Conservation (phyloP, 2,888 invertebrate species). For the Lepas anatifera region DNA sequence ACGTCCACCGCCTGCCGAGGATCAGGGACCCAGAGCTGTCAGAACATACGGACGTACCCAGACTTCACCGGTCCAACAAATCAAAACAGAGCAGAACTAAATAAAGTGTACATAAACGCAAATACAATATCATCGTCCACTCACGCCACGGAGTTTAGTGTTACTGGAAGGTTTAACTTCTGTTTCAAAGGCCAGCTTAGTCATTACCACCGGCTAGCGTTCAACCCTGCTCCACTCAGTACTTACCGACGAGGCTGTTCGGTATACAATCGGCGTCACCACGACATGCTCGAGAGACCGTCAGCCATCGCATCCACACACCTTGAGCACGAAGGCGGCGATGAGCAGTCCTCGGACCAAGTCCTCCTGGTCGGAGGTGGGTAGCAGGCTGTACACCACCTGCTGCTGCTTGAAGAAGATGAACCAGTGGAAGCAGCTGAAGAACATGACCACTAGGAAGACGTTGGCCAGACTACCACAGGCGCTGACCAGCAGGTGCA, state of each 20-base stretch:
- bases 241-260: too few species aligned
- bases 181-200: too few species aligned
- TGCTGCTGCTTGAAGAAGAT: conserved; percentile 52
- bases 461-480: conserved; percentile 51
- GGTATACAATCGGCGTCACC: too few species aligned
- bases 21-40: too few species aligned
- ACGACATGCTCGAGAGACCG: too few species aligned
- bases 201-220: too few species aligned
- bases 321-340: conserved; percentile 49
- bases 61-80: conserved; percentile 1
- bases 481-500: conserved; percentile 49
- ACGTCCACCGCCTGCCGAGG: conserved; percentile 43
- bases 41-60: conserved; percentile 19
- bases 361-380: conserved; percentile 40
- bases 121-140: too few species aligned
- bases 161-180: too few species aligned
- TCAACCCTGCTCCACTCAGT: too few species aligned
- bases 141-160: too few species aligned
- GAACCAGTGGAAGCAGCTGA: conserved; percentile 45
- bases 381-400: conserved; percentile 44
- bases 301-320: too few species aligned
- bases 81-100: not conserved
- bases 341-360: conserved; percentile 44
- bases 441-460: conserved; percentile 46
- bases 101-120: not conserved